Base-by-base conservation (phyloP, 2,797 vertebrate genomes). In the Catharus ustulatus region DNA sequence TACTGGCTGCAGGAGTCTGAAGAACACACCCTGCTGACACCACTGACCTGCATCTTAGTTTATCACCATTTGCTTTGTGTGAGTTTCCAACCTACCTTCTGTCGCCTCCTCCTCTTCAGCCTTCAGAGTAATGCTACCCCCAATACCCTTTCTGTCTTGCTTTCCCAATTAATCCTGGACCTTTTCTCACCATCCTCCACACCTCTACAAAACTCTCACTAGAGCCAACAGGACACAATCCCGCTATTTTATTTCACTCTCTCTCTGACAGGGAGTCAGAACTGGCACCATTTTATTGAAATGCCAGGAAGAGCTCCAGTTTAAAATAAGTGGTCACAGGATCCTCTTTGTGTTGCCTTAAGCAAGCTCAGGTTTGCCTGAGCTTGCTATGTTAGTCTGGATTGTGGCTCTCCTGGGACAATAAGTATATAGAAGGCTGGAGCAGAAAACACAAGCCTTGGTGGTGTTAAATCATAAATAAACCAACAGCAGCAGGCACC, bases 391-490 rank as follows among this genome's bases (percentile, higher is more conserved):
- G 40, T 52, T n/a, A 63, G 27, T 22, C 10, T 30, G 40, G 55
- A 88, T n/a, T 5, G 11, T 49, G 21, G 58, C n/a, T 71, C 40
- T 63, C 36, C 54, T 42, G 46, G 49, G 61, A 77, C 2, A 10
- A 13, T 5, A 75, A 66, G 34, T 30, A 36, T 15, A 62, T 6
- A 84, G 36, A 30, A 52, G 15, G 27, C n/a, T 83, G 62, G 67
- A 74, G 36, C 24, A 88, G 40, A 55, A 79, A 82, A 36, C 30
- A n/a, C 22, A 43, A n/a, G 29, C 48, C 57, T 66, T 49, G 29
- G 13, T 63, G 55, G 63, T 77, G 46, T 88, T 90, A 87, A 71
- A 86, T 45, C 67, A 79, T 87, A 91, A 78, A 92, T 57, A 87
- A 93, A 92, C 46, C 15, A 68, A 57, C 24, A 87, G 32, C 72